Evolutionary conservation across 2,888 invertebrate genomes (phyloP).

Genomic region (Spisula solida): DNA sequence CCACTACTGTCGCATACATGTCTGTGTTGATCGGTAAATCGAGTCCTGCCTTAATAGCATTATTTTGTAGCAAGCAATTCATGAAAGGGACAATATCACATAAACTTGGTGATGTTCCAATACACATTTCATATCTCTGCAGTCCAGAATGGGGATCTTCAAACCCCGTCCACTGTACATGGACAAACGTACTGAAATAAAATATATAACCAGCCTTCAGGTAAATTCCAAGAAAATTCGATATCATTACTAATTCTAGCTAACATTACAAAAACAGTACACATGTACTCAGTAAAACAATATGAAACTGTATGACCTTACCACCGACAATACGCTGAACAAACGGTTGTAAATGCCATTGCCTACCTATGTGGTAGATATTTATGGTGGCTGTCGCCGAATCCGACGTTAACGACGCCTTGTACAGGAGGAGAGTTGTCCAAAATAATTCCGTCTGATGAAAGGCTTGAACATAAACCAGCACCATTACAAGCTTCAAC

Average conservation of each 20-base stretch:
- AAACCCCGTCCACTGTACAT: constrained; percentile 49
- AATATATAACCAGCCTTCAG: too few relatives aligned
- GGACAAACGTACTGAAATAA: constrained; percentile 18
- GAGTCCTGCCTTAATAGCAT: constrained; percentile 46
- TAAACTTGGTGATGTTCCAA: constrained; percentile 46
- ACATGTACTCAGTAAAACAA: too few relatives aligned
- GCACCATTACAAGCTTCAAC: constrained; percentile 75
- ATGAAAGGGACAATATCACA: constrained; percentile 62
- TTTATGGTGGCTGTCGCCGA: constrained; percentile 46
- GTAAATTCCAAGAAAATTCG: too few relatives aligned
- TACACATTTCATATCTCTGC: constrained; percentile 67
- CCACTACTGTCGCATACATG: constrained; percentile 63
- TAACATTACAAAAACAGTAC: too few relatives aligned
- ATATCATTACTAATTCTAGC: too few relatives aligned
- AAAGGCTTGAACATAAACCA: constrained; percentile 59
- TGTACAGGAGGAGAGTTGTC: constrained; percentile 73
- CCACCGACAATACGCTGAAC: too few relatives aligned
- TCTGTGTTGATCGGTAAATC: constrained; percentile 46
- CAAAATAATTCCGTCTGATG: constrained; percentile 72
- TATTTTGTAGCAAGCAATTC: constrained; percentile 56
- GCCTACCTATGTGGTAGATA: constrained; percentile 55
- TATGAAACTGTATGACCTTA: too few relatives aligned
- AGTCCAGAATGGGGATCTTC: constrained; percentile 72
- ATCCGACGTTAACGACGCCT: constrained; percentile 68
- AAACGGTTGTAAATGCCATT: neutral